A percentile compares a stretch with the other conserved stretches of the same genome.
phyloP scores from a whole-genome alignment of 2,888 invertebrate genomes.

The Phorcus lineatus region DNA sequence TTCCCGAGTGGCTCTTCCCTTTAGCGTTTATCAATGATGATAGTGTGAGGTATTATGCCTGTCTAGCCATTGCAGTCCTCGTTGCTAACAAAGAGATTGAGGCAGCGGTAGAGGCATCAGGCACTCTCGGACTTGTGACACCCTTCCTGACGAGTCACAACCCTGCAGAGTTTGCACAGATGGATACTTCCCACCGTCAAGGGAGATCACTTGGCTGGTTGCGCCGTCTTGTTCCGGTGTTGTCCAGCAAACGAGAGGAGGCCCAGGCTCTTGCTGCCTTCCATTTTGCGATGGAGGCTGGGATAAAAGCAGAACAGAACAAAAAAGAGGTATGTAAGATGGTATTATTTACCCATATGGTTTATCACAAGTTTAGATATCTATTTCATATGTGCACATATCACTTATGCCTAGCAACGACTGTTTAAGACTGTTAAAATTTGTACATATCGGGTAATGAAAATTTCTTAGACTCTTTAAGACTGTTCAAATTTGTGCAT shows the following conservation, averaged over 20 bases:
- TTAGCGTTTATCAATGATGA: slow-evolving; percentile 97
- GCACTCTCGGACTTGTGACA: slow-evolving; percentile 95
- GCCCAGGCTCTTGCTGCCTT: slow-evolving; percentile 97
- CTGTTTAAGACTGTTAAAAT: no score
- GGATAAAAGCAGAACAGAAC: slow-evolving; percentile 87
- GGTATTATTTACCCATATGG: background rate
- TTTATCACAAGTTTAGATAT: no score
- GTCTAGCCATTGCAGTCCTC: slow-evolving; percentile 95
- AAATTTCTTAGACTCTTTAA: no score
- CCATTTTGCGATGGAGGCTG: slow-evolving; percentile 99
- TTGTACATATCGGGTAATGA: no score
- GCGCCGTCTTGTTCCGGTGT: slow-evolving; percentile 91
- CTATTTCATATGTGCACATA: no score
- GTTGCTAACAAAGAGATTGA: slow-evolving; percentile 99
- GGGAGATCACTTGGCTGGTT: slow-evolving; percentile 97
- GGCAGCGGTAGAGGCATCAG: slow-evolving; percentile 95
- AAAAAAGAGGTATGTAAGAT: slow-evolving; percentile 70
- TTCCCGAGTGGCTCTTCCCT: slow-evolving; percentile 93
- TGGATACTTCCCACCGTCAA: slow-evolving; percentile 88
- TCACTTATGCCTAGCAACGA: no score
- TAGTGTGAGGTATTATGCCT: slow-evolving; percentile 90
- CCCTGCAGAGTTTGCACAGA: slow-evolving; percentile 92
- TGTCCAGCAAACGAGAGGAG: slow-evolving; percentile 95
- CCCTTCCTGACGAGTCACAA: slow-evolving; percentile 96
- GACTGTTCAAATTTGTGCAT: no score